These are phyloP conservation scores for Tuta absoluta DNA, from an alignment of 2,888 invertebrate genomes.

Conservation along the genomic window DNA sequence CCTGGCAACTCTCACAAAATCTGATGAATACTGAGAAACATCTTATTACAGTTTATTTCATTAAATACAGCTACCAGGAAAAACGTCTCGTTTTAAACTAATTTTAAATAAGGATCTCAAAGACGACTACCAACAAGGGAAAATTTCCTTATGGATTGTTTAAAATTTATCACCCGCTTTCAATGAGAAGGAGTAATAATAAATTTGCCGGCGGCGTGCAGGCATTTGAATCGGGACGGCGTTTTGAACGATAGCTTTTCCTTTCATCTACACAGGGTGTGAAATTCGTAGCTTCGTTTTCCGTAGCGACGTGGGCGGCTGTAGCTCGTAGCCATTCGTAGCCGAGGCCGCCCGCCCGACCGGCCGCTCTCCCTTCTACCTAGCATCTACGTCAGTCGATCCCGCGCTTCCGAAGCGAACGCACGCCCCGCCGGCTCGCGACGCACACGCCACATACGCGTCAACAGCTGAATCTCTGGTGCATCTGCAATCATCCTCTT, in stretches of 20 bases:
- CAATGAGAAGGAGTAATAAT: not conserved
- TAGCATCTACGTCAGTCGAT: slow-evolving; percentile 68
- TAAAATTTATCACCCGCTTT: not conserved
- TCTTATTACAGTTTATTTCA: not conserved
- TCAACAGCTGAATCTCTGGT: slow-evolving; percentile 38
- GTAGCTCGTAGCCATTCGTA: slow-evolving; percentile 63
- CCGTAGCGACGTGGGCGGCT: slow-evolving; percentile 72
- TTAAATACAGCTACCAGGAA: not conserved
- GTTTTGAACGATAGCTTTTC: slow-evolving; percentile 29
- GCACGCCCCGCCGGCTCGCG: slow-evolving; percentile 42
- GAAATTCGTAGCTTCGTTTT: slow-evolving; percentile 63
- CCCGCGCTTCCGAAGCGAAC: slow-evolving; percentile 48
- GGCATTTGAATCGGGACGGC: slow-evolving; percentile 23
- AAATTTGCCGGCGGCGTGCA: slow-evolving; percentile 18
- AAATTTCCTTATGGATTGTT: slow-evolving; percentile 2
- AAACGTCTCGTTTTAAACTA: not conserved
- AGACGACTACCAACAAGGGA: not conserved
- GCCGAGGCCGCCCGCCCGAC: slow-evolving; percentile 46
- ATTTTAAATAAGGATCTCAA: not conserved
- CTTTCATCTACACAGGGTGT: slow-evolving; percentile 27
- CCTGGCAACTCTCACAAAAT: not conserved
- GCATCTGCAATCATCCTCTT: slow-evolving; percentile 21
- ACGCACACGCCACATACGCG: slow-evolving; percentile 40
- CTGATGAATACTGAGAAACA: not conserved
- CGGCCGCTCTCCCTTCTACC: slow-evolving; percentile 42